Conservation (phyloP, 1,140 invertebrate genomes). For the Bombus sylvicola region DNA sequence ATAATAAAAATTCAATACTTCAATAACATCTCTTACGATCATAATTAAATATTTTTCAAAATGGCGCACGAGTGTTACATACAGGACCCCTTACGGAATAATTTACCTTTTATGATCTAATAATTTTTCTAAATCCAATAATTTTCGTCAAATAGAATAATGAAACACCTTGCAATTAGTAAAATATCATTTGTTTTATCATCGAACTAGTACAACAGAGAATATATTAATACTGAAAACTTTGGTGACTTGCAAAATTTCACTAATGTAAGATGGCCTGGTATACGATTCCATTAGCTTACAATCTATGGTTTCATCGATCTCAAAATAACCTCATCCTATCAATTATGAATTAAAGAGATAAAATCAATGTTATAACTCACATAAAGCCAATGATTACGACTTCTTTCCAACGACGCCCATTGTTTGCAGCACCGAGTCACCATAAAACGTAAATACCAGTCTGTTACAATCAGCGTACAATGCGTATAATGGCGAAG, state of each 20-base stretch:
- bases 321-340: background rate
- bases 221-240: background rate
- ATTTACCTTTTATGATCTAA: background rate
- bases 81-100: background rate
- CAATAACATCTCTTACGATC: background rate
- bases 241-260: background rate
- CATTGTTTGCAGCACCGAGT: no score
- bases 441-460: background rate
- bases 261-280: background rate
- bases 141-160: background rate
- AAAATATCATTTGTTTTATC: background rate
- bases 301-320: background rate
- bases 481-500: background rate
- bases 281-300: background rate
- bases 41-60: background rate
- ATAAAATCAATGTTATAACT: background rate
- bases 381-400: background rate
- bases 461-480: background rate
- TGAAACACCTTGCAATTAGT: background rate
- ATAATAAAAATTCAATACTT: background rate
- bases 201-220: background rate
- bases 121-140: background rate
- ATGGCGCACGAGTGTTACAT: background rate
- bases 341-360: background rate
- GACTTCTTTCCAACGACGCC: no score